Conservation (phyloP, 2,113 vertebrate genomes). For the Fulmarus glacialis region DNA sequence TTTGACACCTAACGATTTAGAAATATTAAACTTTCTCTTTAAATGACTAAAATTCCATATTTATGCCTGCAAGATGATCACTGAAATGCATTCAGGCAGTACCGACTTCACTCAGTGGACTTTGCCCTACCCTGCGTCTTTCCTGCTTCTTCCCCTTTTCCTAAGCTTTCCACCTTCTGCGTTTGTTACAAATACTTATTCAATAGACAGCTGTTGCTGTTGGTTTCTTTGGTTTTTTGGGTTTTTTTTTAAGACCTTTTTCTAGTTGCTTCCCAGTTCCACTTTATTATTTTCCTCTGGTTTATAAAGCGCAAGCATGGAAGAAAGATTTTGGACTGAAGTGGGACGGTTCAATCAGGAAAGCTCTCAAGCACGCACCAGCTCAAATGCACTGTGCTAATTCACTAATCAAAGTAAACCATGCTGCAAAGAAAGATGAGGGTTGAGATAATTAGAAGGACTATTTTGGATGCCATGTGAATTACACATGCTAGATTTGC, state of each 20-base stretch:
- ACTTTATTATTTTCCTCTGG: not conserved
- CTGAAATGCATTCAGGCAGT: not conserved
- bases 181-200: not conserved
- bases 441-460: not conserved
- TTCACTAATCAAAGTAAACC: constrained; percentile 22
- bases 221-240: not conserved
- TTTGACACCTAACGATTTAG: not conserved
- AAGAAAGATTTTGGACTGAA: not conserved
- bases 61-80: not conserved
- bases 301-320: not conserved
- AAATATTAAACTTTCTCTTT: not conserved
- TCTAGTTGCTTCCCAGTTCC: not conserved
- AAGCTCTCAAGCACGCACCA: not conserved
- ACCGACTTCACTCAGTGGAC: not conserved
- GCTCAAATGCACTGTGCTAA: not conserved
- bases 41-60: not conserved
- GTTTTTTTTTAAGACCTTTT: not conserved
- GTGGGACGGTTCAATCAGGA: not conserved
- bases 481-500: constrained; percentile 2
- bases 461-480: constrained; percentile 5
- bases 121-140: not conserved
- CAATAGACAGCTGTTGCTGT: not conserved
- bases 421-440: not conserved
- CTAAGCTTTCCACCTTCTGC: not conserved
- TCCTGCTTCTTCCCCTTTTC: not conserved